Evolutionary conservation across 1,140 invertebrate genomes (phyloP).

Genomic region (Rhysida immarginata): DNA sequence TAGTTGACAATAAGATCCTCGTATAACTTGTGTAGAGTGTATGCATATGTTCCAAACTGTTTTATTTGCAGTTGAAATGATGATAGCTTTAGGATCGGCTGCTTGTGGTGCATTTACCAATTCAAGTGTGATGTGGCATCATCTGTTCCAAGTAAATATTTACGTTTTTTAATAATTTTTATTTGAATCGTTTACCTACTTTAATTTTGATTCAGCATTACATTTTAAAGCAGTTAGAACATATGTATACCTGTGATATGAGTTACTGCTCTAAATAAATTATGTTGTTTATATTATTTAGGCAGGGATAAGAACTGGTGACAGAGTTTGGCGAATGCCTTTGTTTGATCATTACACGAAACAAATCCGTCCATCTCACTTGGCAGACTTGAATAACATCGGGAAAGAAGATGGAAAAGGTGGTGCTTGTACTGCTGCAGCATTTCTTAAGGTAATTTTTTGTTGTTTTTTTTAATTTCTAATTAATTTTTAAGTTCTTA

Average conservation of each 20-base stretch:
- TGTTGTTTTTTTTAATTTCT: too few species aligned
- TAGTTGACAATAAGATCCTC: too few species aligned
- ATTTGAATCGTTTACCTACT: too few species aligned
- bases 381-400: conserved; percentile 69
- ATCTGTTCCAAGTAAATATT: conserved; percentile 41
- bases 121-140: conserved; percentile 42
- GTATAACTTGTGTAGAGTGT: too few species aligned
- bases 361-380: conserved; percentile 44
- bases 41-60: too few species aligned
- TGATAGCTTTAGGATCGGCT: conserved; percentile 50
- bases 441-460: conserved; percentile 48
- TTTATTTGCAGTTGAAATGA: conserved; percentile 43
- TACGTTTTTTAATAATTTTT: too few species aligned
- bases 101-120: conserved; percentile 68
- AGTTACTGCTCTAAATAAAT: too few species aligned
- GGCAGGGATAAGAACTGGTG: conserved; percentile 50
- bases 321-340: conserved; percentile 78
- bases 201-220: too few species aligned
- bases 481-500: too few species aligned
- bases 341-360: conserved; percentile 63
- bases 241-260: too few species aligned
- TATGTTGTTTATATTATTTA: conserved; percentile 14
- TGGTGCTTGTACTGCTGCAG: conserved; percentile 72
- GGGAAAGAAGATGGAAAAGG: conserved; percentile 43
- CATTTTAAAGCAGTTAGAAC: too few species aligned